Conservation (phyloP, 2,113 vertebrate species). For the Meriones unguiculatus region DNA sequence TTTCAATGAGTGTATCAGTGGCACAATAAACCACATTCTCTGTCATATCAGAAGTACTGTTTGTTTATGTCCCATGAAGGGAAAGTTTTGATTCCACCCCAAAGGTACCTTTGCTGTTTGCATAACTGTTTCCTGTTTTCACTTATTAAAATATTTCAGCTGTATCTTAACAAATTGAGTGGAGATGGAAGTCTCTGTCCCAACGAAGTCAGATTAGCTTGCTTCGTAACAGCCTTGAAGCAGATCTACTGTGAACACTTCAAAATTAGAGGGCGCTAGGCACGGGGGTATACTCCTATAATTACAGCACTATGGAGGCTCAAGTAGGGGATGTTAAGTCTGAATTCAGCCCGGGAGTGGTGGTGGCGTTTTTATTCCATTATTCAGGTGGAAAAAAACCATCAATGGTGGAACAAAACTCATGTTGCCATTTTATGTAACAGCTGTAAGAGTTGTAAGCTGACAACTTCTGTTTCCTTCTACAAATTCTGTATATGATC, state of each 20-base stretch:
- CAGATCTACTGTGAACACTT: background rate
- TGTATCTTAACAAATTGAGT: slow-evolving; percentile 71
- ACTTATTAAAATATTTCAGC: slow-evolving; percentile 84
- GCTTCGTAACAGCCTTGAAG: slow-evolving; percentile 58
- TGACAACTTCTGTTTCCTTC: slow-evolving; percentile 33
- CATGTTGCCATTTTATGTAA: slow-evolving; percentile 31
- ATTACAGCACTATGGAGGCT: background rate
- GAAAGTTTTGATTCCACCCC: slow-evolving; percentile 75
- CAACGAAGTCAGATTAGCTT: slow-evolving; percentile 44
- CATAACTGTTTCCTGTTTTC: slow-evolving; percentile 81
- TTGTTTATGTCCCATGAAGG: slow-evolving; percentile 71
- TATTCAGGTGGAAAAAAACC: background rate
- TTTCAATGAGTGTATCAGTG: background rate
- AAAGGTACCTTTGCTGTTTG: slow-evolving; percentile 81
- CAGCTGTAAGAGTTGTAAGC: background rate
- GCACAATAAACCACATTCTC: slow-evolving; percentile 11
- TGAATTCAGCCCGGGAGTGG: background rate
- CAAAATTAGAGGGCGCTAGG: slow-evolving; percentile 16
- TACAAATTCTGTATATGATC: background rate
- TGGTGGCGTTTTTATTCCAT: slow-evolving; percentile 2
- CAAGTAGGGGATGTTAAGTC: background rate
- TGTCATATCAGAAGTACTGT: slow-evolving; percentile 63
- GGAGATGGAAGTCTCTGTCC: slow-evolving; percentile 17
- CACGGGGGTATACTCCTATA: background rate
- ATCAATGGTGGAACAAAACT: slow-evolving; percentile 41